These are phyloP conservation scores for Listronotus oregonensis DNA, from an alignment of 1,140 invertebrate species.

Conservation along the genomic window DNA sequence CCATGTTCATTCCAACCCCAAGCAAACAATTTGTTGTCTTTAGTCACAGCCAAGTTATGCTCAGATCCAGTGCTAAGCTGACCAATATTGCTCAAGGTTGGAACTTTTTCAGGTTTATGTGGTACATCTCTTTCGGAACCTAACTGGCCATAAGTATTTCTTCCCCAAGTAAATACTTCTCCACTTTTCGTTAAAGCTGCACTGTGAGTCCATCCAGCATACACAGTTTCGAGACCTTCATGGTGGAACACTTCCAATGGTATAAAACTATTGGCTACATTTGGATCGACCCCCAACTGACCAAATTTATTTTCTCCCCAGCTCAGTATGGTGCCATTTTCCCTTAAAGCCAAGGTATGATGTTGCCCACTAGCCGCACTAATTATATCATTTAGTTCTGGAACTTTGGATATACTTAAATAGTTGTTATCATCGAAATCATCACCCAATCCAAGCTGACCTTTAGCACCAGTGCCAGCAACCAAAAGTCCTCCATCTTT, in stretches of 20 bases:
- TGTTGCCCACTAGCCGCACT: slow-evolving; percentile 74
- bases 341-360: slow-evolving; percentile 68
- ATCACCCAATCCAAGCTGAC: slow-evolving; percentile 66
- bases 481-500: slow-evolving; percentile 64
- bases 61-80: slow-evolving; percentile 76
- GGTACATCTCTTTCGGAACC: slow-evolving; percentile 53
- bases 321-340: slow-evolving; percentile 63
- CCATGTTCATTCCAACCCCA: slow-evolving; percentile 94
- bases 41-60: slow-evolving; percentile 71
- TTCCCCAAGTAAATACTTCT: slow-evolving; percentile 72
- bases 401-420: slow-evolving; percentile 60
- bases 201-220: slow-evolving; percentile 77
- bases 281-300: slow-evolving; percentile 65
- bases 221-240: slow-evolving; percentile 57
- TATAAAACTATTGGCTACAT: slow-evolving; percentile 59
- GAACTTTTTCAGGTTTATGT: slow-evolving; percentile 49
- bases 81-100: slow-evolving; percentile 56
- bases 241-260: slow-evolving; percentile 58
- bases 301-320: slow-evolving; percentile 80
- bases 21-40: slow-evolving; percentile 66
- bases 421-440: slow-evolving; percentile 59
- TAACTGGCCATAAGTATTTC: slow-evolving; percentile 80
- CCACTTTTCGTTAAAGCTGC: slow-evolving; percentile 65
- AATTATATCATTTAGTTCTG: slow-evolving; percentile 60
- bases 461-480: slow-evolving; percentile 67